phyloP scores from a whole-genome alignment of 1,140 invertebrate genomes.

The Pseudoatta argentina region DNA sequence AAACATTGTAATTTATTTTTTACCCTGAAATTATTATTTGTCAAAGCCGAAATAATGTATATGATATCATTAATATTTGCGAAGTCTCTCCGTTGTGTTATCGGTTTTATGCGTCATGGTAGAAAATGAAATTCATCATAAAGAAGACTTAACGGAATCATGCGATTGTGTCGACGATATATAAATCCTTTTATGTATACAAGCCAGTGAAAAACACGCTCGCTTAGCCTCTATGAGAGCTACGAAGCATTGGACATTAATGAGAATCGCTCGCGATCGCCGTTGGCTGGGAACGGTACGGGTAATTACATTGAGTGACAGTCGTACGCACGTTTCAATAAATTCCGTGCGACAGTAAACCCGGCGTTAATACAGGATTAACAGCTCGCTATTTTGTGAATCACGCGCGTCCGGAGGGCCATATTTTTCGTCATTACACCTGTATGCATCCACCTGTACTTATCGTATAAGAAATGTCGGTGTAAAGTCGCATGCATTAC shows the following conservation, averaged over 20 bases:
- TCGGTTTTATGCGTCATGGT: constrained; percentile 34
- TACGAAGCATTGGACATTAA: constrained; percentile 61
- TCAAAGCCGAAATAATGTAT: background rate
- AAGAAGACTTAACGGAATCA: constrained; percentile 68
- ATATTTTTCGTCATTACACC: background rate
- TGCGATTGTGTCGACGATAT: constrained; percentile 44
- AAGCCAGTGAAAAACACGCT: constrained; percentile 45
- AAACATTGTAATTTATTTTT: background rate
- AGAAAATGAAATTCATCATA: constrained; percentile 65
- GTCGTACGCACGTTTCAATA: constrained; percentile 79
- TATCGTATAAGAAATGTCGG: constrained; percentile 3
- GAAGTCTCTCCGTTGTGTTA: background rate
- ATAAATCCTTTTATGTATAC: constrained; percentile 44
- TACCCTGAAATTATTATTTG: background rate
- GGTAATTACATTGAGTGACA: constrained; percentile 75
- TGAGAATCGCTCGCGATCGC: constrained; percentile 71
- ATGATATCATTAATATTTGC: constrained; percentile 32
- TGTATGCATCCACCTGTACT: background rate
- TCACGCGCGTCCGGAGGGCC: background rate
- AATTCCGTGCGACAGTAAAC: constrained; percentile 83
- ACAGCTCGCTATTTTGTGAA: constrained; percentile 82
- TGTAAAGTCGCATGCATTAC: background rate
- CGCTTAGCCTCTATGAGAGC: constrained; percentile 46
- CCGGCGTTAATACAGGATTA: constrained; percentile 82
- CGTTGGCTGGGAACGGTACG: constrained; percentile 70